Evolutionary conservation across 2,113 vertebrate genomes (phyloP).

Genomic region (Callaeas wilsoni): DNA sequence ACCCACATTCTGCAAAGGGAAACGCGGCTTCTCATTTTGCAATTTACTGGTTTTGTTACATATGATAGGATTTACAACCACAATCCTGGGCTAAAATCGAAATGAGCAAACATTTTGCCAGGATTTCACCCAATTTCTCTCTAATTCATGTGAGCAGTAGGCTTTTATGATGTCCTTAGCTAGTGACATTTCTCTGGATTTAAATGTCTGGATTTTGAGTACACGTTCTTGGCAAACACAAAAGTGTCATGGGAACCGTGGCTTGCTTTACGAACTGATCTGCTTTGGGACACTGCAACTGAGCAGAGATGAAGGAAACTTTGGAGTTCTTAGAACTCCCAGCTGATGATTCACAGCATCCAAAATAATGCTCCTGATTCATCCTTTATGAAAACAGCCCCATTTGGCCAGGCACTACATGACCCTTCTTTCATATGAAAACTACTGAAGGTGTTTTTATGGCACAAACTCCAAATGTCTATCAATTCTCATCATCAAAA

Average conservation of each 20-base stretch:
- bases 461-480: neutral
- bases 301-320: neutral
- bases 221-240: neutral
- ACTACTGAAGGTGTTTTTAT: neutral
- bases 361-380: neutral
- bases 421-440: neutral
- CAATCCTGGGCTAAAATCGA: neutral
- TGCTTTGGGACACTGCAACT: neutral
- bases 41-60: neutral
- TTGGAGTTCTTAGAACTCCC: neutral
- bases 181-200: neutral
- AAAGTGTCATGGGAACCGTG: neutral
- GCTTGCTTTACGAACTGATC: neutral
- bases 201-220: neutral
- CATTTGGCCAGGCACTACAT: neutral
- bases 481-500: neutral
- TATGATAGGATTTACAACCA: neutral
- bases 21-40: neutral
- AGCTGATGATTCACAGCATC: neutral
- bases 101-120: neutral
- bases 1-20: neutral
- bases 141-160: neutral
- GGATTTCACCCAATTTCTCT: neutral
- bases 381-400: neutral
- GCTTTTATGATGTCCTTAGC: neutral